Conservation (phyloP, 2,113 vertebrate genomes). For the Paraplagusia blochii region DNA sequence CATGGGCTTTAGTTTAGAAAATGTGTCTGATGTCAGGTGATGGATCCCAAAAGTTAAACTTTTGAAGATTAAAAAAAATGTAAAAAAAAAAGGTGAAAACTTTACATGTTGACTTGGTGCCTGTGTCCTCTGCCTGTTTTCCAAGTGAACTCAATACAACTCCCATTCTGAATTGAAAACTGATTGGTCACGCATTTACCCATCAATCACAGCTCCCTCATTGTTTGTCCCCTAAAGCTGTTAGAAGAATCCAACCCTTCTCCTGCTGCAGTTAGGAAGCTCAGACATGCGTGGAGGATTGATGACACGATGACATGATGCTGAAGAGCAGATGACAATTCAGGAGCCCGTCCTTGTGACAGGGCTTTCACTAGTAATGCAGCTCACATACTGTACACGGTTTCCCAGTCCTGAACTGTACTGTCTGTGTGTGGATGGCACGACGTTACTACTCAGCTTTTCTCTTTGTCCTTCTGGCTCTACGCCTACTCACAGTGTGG, state of each 20-base stretch:
- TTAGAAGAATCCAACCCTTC: neutral
- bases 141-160: conserved; percentile 11
- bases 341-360: conserved; percentile 11
- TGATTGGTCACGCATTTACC: conserved; percentile 8
- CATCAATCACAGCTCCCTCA: conserved; percentile 10
- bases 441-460: conserved; percentile 6
- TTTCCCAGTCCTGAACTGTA: neutral
- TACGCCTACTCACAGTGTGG: conserved; percentile 18
- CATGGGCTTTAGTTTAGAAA: conserved; percentile 34
- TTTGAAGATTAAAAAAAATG: conserved; percentile 1
- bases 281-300: conserved; percentile 12
- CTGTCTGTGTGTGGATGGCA: conserved; percentile 19
- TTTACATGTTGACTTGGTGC: conserved; percentile 6
- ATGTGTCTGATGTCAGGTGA: conserved; percentile 21
- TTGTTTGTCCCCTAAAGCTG: conserved; percentile 1
- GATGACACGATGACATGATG: neutral
- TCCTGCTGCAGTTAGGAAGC: neutral
- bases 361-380: conserved; percentile 9
- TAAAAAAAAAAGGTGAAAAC: conserved; percentile 3
- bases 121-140: conserved; percentile 12
- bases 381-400: neutral
- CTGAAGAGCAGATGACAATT: conserved; percentile 13
- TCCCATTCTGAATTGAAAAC: conserved; percentile 31
- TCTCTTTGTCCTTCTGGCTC: conserved; percentile 25
- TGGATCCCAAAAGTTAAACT: conserved; percentile 31